Base-by-base conservation (phyloP, 1,140 invertebrate species). In the Nymphalis io region DNA sequence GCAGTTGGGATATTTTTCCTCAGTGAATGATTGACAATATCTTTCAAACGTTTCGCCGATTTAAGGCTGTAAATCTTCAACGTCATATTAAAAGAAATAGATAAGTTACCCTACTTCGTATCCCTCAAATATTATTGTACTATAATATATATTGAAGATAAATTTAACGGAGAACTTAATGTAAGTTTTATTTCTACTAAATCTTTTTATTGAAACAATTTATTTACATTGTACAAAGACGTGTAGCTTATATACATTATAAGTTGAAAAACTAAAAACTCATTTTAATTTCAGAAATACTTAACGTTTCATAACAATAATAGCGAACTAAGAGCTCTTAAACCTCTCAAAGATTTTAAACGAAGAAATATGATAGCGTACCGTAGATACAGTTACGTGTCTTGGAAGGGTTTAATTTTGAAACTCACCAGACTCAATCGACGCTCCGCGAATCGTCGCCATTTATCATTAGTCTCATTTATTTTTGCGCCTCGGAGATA, bases 391-490 rank as follows among this genome's bases (percentile, higher is more conserved):
- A 60, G 23, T 69, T 72, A 72, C 66, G 62, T 60, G 27, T 72
- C 72, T 70, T 66, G 64, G 71, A 73, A 72, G 66, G 74, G 68
- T 81, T 86, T 78, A 85, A 85, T 87, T 87, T 85, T 74, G 61
- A 80, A 83, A 84, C 78, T 80, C 78, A 76, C 79, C 76, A 81
- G 72, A 79, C 81, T 87, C 82, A 81, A 89, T 89, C 71, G 82
- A 82, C 78, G 80, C 80, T 82, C 79, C 66, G 77, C 77, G 83
- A 80, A 85, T 87, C 80, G 77, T 84, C 79, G 75, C 83, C 82
- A 88, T 91, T 91, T 90, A 90, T 91, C 88, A 90, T 90, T 89
- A 81, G 85, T 78, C 85, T 89, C 88, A 91, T 91, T 91, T 90
- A 91, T 91, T 91, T 91, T 90, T 90, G 85, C 86, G 85, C 81